Evolutionary conservation across 2,797 vertebrate species (phyloP).

Genomic region (Protosalanx chinensis): DNA sequence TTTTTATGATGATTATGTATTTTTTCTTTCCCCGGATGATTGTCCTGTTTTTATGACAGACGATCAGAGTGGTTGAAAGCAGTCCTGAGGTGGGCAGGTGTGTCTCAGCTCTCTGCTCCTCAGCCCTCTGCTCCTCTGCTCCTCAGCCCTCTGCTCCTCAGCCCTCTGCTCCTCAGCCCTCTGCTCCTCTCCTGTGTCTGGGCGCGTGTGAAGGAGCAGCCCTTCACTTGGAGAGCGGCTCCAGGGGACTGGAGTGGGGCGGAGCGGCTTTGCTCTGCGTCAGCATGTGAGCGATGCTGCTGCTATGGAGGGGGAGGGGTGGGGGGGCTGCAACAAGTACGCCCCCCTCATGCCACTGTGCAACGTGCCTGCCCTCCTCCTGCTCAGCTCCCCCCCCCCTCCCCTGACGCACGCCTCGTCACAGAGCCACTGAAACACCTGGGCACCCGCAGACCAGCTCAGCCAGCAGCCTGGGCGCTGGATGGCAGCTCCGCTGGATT

Average conservation of each 20-base stretch:
- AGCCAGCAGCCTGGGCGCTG: background rate
- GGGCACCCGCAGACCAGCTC: background rate
- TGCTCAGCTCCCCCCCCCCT: background rate
- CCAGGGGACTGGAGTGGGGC: background rate
- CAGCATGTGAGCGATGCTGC: background rate
- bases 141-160: too few relatives aligned
- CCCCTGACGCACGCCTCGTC: background rate
- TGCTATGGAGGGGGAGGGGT: background rate
- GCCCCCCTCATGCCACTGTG: slow-evolving; percentile 38
- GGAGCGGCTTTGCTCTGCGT: background rate
- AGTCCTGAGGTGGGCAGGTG: too few relatives aligned
- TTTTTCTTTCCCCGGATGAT: too few relatives aligned
- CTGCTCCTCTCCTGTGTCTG: too few relatives aligned
- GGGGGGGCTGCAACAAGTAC: slow-evolving; percentile 27
- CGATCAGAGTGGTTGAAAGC: too few relatives aligned
- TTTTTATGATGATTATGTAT: too few relatives aligned
- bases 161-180: too few relatives aligned
- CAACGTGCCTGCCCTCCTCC: slow-evolving; percentile 22
- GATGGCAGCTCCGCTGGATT: too few relatives aligned
- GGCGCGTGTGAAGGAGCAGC: background rate
- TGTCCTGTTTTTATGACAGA: too few relatives aligned
- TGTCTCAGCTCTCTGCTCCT: too few relatives aligned
- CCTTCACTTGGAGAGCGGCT: background rate
- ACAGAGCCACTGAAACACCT: background rate
- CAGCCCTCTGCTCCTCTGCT: too few relatives aligned